Evolutionary conservation across 2,888 invertebrate species (phyloP).

Genomic region (Drosophila neotestacea): DNA sequence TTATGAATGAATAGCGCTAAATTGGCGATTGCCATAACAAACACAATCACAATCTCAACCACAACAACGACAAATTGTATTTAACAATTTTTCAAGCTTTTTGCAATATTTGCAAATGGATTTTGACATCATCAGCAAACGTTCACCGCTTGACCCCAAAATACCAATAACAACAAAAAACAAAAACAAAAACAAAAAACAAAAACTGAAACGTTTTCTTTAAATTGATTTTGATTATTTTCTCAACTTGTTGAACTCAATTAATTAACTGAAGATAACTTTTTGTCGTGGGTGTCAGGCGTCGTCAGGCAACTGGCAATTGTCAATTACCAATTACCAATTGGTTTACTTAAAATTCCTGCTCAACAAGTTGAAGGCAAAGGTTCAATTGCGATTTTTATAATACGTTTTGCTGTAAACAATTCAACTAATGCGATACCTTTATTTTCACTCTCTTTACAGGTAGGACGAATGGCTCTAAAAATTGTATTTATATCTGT

Average conservation of each 20-base stretch:
- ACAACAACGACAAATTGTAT: constrained; percentile 25
- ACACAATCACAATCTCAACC: constrained; percentile 32
- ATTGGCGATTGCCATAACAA: constrained; percentile 59
- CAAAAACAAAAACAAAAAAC: no score
- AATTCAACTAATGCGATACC: constrained; percentile 17
- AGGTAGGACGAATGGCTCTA: constrained; percentile 51
- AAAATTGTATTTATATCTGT: constrained; percentile 4
- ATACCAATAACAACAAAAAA: constrained; percentile 21
- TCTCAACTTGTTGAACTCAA: constrained; percentile 82
- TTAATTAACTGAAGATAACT: constrained; percentile 78
- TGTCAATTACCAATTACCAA: constrained; percentile 15
- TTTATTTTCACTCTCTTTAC: constrained; percentile 44
- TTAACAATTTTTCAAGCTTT: constrained; percentile 55
- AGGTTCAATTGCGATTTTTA: constrained; percentile 23
- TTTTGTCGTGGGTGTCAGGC: constrained; percentile 71
- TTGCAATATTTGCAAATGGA: constrained; percentile 63
- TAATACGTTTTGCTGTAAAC: constrained; percentile 1
- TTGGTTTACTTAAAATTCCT: constrained; percentile 8
- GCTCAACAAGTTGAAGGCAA: constrained; percentile 31
- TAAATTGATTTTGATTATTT: constrained; percentile 82
- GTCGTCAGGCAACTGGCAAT: constrained; percentile 3
- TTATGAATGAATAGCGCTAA: constrained; percentile 76
- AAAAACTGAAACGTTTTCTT: constrained; percentile 28
- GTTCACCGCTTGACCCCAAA: constrained; percentile 74
- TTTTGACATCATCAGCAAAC: constrained; percentile 55